phyloP scores from a whole-genome alignment of 2,113 vertebrate species.

The Telmatochromis brichardi region DNA sequence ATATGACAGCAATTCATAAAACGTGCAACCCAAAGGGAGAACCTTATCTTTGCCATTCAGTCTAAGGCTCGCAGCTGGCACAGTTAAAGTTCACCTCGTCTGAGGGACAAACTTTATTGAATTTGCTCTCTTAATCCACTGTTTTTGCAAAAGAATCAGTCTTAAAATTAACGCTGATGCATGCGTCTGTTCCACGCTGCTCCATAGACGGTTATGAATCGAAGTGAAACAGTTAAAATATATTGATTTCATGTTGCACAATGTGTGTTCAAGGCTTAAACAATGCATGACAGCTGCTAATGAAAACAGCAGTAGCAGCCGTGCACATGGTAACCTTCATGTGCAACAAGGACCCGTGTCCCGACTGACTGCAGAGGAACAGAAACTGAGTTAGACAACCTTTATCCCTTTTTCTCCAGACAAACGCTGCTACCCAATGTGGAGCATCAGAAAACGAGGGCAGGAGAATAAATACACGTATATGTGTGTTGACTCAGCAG shows the following conservation, averaged over 20 bases:
- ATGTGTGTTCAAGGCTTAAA: neutral
- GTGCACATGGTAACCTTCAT: neutral
- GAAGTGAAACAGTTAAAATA: neutral
- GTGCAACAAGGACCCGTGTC: neutral
- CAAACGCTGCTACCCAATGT: rapidly evolving
- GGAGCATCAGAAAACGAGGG: neutral
- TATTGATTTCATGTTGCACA: neutral
- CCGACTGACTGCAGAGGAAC: rapidly evolving
- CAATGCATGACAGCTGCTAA: neutral
- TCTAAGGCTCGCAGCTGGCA: neutral
- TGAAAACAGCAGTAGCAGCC: neutral
- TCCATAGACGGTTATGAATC: neutral
- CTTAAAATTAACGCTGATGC: neutral
- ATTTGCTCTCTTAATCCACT: neutral
- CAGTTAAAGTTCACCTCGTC: neutral
- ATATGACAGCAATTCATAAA: neutral
- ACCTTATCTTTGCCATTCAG: neutral
- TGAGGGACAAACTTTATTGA: neutral
- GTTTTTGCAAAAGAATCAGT: neutral
- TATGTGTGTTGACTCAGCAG: neutral
- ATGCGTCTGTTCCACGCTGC: neutral
- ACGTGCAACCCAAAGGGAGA: rapidly evolving
- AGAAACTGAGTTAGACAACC: rapidly evolving
- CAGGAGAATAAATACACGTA: neutral
- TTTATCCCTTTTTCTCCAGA: neutral